Evolutionary conservation across 2,113 vertebrate species (phyloP).

Genomic region (Daubentonia madagascariensis): DNA sequence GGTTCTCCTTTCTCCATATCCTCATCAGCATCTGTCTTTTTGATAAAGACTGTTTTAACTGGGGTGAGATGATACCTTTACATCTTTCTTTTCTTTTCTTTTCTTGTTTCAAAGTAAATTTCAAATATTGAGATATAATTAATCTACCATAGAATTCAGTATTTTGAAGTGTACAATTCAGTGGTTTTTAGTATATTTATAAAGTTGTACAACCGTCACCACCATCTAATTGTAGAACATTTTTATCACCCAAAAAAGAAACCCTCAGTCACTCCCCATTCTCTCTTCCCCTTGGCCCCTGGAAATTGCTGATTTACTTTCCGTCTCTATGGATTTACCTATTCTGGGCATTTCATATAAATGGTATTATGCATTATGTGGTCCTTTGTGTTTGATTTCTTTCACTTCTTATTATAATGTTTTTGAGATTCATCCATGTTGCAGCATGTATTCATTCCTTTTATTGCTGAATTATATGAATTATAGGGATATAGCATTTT

Average conservation of each 20-base stretch:
- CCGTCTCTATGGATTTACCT: not conserved
- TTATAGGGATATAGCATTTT: not conserved
- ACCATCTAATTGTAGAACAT: not conserved
- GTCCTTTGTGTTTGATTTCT: not conserved
- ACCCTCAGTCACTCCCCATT: not conserved
- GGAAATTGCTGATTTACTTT: not conserved
- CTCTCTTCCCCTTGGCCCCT: not conserved
- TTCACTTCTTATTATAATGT: not conserved
- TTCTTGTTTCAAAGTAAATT: not conserved
- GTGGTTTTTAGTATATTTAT: not conserved
- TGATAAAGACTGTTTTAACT: too few relatives aligned
- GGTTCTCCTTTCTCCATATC: too few relatives aligned
- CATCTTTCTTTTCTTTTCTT: not conserved
- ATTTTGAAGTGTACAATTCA: not conserved
- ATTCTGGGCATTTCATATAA: not conserved
- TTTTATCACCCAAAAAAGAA: not conserved
- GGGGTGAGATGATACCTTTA: not conserved
- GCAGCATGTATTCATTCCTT: not conserved
- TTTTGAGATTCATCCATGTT: not conserved
- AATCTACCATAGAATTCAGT: not conserved
- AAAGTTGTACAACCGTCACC: not conserved
- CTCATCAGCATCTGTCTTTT: too few relatives aligned
- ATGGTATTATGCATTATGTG: not conserved
- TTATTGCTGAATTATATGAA: not conserved
- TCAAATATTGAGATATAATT: not conserved